These are phyloP conservation scores for Eclectus roratus DNA, from an alignment of 2,113 vertebrate species.

Conservation along the genomic window DNA sequence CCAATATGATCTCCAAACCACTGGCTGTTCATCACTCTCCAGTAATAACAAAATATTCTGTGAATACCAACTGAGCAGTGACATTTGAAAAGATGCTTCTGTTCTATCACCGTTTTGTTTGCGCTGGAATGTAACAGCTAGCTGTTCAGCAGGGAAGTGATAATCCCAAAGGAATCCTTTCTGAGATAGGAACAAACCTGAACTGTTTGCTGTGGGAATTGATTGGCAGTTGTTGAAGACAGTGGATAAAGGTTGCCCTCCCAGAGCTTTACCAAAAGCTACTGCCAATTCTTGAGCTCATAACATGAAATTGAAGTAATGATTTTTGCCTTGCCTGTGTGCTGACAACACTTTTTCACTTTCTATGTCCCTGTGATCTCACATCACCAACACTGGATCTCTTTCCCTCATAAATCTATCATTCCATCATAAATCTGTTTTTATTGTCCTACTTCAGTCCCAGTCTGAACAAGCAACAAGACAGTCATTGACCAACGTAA, in stretches of 20 bases:
- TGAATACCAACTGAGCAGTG: background rate
- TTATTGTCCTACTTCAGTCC: background rate
- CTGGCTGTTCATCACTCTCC: background rate
- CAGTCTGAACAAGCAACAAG: background rate
- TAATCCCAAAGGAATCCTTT: background rate
- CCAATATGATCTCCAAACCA: background rate
- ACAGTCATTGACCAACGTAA: background rate
- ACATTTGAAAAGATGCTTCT: slow-evolving; percentile 3
- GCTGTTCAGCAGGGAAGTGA: background rate
- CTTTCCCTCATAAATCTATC: background rate
- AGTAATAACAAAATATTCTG: background rate
- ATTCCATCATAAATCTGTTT: background rate
- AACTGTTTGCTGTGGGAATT: background rate
- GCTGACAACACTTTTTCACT: background rate
- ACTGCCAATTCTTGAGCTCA: background rate
- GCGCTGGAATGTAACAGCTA: background rate
- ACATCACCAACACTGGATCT: background rate
- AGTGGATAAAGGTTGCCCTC: background rate
- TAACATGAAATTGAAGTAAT: background rate
- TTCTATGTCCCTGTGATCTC: background rate
- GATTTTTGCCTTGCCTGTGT: background rate
- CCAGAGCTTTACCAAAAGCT: background rate
- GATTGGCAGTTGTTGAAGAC: background rate
- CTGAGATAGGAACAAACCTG: background rate
- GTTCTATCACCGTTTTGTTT: background rate